These are phyloP conservation scores for Tyria jacobaeae DNA, from an alignment of 2,888 invertebrate species.

Conservation along the genomic window DNA sequence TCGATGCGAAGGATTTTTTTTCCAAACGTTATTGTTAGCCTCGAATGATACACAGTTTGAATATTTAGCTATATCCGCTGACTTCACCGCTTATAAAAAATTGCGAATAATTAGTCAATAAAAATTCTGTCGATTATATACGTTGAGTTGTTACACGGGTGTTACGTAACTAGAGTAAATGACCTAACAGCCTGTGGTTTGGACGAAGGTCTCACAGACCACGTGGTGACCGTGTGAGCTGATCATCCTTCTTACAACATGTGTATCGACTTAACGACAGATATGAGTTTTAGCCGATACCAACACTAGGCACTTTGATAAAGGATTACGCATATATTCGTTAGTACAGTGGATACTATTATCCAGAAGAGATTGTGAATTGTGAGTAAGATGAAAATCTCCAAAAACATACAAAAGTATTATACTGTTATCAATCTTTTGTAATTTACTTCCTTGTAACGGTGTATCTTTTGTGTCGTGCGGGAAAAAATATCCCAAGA, in stretches of 20 bases:
- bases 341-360: background rate
- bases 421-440: background rate
- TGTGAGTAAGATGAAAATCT: background rate
- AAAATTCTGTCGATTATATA: slow-evolving; percentile 85
- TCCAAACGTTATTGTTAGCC: slow-evolving; percentile 82
- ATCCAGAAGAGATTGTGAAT: background rate
- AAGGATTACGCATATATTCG: background rate
- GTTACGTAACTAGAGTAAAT: slow-evolving; percentile 86
- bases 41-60: slow-evolving; percentile 85
- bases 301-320: background rate
- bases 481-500: background rate
- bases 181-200: slow-evolving; percentile 79
- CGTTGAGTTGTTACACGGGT: slow-evolving; percentile 80
- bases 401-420: background rate
- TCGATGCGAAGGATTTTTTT: slow-evolving; percentile 67
- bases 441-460: background rate
- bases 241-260: slow-evolving; percentile 7
- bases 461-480: no score
- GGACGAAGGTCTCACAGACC: slow-evolving; percentile 73
- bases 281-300: background rate
- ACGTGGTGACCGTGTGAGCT: slow-evolving; percentile 66
- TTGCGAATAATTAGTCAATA: slow-evolving; percentile 86
- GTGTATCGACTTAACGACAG: background rate
- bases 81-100: slow-evolving; percentile 84
- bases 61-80: slow-evolving; percentile 87